Conservation (phyloP, 2,888 invertebrate genomes). For the Lithosia quadra region DNA sequence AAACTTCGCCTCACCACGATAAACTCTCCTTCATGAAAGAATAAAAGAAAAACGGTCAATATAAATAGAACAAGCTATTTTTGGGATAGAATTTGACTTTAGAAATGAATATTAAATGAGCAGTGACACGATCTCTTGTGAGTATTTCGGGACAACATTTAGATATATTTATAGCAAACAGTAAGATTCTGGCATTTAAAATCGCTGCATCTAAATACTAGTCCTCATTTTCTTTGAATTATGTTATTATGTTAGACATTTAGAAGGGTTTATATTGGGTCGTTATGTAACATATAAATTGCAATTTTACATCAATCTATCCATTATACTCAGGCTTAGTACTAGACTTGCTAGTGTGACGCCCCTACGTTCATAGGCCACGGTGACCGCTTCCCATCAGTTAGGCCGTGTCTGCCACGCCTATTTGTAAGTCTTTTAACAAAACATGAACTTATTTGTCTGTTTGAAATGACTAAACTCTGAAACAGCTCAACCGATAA, state of each 20-base stretch:
- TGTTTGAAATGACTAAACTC: no score
- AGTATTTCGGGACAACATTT: conserved; percentile 18
- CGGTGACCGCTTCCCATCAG: no score
- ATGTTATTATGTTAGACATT: neutral
- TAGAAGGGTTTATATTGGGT: neutral
- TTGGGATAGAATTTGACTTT: conserved; percentile 19
- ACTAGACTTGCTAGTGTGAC: no score
- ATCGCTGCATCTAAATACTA: conserved; percentile 8
- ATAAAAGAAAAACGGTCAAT: conserved; percentile 12
- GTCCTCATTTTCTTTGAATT: conserved; percentile 2
- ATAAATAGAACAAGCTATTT: conserved; percentile 15
- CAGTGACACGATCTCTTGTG: conserved; percentile 14
- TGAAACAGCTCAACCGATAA: no score
- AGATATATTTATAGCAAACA: conserved; percentile 15
- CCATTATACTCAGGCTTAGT: no score
- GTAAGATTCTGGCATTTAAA: conserved; percentile 19
- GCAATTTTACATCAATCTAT: neutral
- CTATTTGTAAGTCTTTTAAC: no score
- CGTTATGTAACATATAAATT: neutral
- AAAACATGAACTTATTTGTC: no score
- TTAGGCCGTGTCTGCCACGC: no score
- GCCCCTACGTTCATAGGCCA: no score
- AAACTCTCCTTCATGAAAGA: conserved; percentile 17
- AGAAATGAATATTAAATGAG: conserved; percentile 15
- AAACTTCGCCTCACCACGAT: conserved; percentile 6